Conservation (phyloP, 2,113 vertebrate species). For the Empidonax traillii region DNA sequence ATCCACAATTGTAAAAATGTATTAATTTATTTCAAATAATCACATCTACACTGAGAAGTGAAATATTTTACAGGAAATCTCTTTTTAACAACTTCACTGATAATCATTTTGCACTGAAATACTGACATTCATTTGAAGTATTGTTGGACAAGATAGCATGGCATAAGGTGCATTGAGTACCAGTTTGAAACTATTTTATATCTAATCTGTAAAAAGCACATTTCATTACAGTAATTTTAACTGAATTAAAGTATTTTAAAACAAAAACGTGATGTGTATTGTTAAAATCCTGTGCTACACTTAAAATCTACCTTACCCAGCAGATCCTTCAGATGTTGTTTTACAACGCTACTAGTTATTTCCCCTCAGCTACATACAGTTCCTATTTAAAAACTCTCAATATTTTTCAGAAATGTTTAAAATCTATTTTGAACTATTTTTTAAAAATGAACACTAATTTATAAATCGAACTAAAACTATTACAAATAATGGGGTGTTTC, state of each 20-base stretch:
- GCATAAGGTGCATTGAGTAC: not conserved
- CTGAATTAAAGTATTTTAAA: not conserved
- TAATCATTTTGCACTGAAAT: not conserved
- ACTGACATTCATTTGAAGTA: not conserved
- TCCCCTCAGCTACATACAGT: not conserved
- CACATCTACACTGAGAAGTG: not conserved
- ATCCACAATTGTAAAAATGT: not conserved
- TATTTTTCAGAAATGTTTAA: not conserved
- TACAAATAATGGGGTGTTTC: not conserved
- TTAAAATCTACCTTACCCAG: not conserved
- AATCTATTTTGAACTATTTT: not conserved
- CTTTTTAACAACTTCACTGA: not conserved
- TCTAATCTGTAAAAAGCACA: not conserved
- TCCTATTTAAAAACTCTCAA: not conserved
- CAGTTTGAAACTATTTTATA: not conserved
- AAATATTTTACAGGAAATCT: not conserved
- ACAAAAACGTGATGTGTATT: not conserved
- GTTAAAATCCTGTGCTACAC: not conserved
- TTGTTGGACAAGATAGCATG: not conserved
- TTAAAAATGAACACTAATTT: not conserved
- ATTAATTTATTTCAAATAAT: not conserved
- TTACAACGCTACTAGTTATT: not conserved
- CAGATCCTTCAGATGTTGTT: not conserved
- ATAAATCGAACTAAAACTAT: not conserved
- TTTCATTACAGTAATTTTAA: not conserved